Conservation (phyloP, 23 tunicate species). For the Botrylloides violaceus region DNA sequence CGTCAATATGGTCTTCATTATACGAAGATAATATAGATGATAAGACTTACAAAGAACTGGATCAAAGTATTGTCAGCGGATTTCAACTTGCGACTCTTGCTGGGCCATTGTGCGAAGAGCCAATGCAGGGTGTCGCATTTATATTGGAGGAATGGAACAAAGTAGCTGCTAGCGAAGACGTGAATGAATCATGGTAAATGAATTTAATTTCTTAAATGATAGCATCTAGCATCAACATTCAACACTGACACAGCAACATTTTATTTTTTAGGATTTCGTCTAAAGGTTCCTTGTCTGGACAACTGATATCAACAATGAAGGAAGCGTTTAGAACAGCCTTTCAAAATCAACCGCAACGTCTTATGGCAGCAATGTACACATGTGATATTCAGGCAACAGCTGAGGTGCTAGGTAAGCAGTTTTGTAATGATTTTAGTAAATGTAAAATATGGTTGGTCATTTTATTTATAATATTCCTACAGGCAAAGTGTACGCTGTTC, state of each 20-base stretch:
- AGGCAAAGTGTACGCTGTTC: constrained; percentile 94
- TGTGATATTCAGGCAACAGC: constrained; percentile 92
- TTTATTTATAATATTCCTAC: not conserved
- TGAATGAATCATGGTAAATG: too few species aligned
- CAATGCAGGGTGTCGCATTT: constrained; percentile 86
- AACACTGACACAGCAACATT: too few species aligned
- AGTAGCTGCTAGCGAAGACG: not conserved
- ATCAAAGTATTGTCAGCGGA: constrained; percentile 76
- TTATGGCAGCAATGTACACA: constrained; percentile 97
- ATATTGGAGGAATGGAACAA: constrained; percentile 63
- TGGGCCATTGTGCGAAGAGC: constrained; percentile 97
- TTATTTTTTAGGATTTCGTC: not conserved
- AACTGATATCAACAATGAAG: constrained; percentile 72
- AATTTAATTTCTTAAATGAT: too few species aligned
- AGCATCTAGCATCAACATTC: too few species aligned
- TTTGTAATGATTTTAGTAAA: too few species aligned
- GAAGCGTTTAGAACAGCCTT: constrained; percentile 77
- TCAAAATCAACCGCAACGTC: constrained; percentile 74
- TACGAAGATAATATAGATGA: constrained; percentile 1
- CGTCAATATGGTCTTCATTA: constrained; percentile 62
- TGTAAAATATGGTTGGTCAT: too few species aligned
- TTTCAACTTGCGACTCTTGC: constrained; percentile 89
- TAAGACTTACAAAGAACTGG: constrained; percentile 40
- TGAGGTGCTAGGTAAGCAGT: constrained; percentile 87
- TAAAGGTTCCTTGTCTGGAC: constrained; percentile 72